Evolutionary conservation across 1,140 invertebrate species (phyloP).

Genomic region (Solen grandis): DNA sequence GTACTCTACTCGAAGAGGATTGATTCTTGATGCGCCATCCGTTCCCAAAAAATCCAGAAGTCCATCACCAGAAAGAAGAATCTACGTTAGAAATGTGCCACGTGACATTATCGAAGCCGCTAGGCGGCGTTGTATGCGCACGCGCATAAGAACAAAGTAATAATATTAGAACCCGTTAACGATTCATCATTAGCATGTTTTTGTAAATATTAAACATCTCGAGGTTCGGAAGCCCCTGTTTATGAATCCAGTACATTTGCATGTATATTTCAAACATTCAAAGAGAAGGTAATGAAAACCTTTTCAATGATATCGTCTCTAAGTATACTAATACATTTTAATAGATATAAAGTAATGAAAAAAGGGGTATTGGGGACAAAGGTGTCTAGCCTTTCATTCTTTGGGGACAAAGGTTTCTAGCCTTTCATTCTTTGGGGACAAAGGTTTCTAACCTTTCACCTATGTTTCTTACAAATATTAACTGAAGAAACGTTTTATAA

Average conservation of each 20-base stretch:
- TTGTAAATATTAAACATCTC: neutral
- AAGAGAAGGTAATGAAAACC: too few species aligned
- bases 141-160: slow-evolving; percentile 72
- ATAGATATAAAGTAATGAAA: too few species aligned
- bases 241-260: neutral
- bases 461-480: too few species aligned
- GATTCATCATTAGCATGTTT: neutral
- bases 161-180: neutral
- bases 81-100: slow-evolving; percentile 72
- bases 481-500: too few species aligned
- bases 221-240: neutral
- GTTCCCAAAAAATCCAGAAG: slow-evolving; percentile 68
- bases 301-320: too few species aligned
- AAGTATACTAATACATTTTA: too few species aligned
- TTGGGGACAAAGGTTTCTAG: too few species aligned
- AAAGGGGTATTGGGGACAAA: too few species aligned
- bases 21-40: slow-evolving; percentile 76
- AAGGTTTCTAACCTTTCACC: too few species aligned
- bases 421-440: too few species aligned
- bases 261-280: neutral
- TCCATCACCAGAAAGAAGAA: slow-evolving; percentile 73
- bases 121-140: slow-evolving; percentile 66
- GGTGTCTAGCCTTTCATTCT: too few species aligned
- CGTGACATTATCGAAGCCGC: slow-evolving; percentile 73
- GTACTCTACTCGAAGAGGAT: slow-evolving; percentile 73